Percentiles rank a stretch among this genome's conserved stretches.
phyloP scores from a whole-genome alignment of 1,140 invertebrate genomes.

The Sinonovacula constricta region DNA sequence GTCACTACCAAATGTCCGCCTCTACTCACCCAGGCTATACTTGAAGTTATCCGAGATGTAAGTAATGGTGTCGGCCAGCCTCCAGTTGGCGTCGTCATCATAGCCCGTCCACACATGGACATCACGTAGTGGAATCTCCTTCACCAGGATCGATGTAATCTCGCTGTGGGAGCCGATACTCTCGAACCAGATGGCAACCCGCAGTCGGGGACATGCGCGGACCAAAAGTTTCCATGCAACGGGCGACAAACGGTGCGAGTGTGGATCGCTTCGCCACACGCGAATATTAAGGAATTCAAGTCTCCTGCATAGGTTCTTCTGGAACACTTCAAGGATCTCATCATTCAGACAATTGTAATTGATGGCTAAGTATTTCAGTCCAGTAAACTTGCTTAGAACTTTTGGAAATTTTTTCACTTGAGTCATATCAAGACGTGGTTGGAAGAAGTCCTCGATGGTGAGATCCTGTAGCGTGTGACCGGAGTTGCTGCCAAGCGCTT shows the following conservation, averaged over 20 bases:
- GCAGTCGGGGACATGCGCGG: constrained; percentile 40
- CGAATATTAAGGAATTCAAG: constrained; percentile 47
- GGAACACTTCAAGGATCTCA: constrained; percentile 45
- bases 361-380: constrained; percentile 43
- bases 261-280: constrained; percentile 50
- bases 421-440: constrained; percentile 28
- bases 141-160: constrained; percentile 47
- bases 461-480: constrained; percentile 38
- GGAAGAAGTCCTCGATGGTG: constrained; percentile 54
- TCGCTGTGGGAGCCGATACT: constrained; percentile 46
- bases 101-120: constrained; percentile 53
- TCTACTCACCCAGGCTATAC: constrained; percentile 36
- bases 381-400: constrained; percentile 43
- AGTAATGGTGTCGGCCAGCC: constrained; percentile 37
- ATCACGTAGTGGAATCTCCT: constrained; percentile 52
- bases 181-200: constrained; percentile 50
- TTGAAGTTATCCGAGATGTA: constrained; percentile 39
- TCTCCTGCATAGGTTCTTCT: constrained; percentile 41
- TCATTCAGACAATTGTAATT: constrained; percentile 57
- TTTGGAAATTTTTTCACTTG: constrained; percentile 46
- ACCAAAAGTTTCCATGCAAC: constrained; percentile 44
- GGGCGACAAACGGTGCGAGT: constrained; percentile 48
- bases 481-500: constrained; percentile 40
- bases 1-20: too few relatives aligned
- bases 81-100: constrained; percentile 53